Evolutionary conservation across 2,797 vertebrate genomes (phyloP).

Genomic region (Ibycter americanus): DNA sequence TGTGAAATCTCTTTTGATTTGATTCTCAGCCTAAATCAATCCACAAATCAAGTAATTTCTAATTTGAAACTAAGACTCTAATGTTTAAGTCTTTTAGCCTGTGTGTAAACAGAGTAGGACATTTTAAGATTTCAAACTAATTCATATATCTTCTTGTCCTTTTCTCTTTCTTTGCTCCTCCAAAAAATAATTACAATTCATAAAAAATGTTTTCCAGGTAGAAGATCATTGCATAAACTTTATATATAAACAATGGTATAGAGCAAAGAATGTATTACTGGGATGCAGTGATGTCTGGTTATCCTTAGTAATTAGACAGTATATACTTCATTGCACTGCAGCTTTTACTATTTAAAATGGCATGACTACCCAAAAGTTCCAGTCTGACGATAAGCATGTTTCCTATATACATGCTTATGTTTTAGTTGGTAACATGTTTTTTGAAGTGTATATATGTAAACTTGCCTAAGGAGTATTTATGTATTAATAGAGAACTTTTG

Average conservation of each 20-base stretch:
- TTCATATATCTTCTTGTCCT: background rate
- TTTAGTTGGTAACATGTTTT: background rate
- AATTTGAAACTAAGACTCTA: background rate
- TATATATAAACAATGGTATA: background rate
- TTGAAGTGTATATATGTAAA: background rate
- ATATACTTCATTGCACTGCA: background rate
- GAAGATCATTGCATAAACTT: background rate
- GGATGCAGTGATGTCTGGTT: background rate
- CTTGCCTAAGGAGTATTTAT: background rate
- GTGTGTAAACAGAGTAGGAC: background rate
- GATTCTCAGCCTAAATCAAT: background rate
- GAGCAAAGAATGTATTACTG: background rate
- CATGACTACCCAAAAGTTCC: background rate
- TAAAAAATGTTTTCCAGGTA: background rate
- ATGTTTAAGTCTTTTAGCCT: background rate
- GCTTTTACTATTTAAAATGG: background rate
- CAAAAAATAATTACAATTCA: background rate
- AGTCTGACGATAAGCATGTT: background rate
- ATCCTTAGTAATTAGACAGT: background rate
- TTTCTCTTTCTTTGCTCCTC: background rate
- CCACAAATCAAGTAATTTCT: background rate
- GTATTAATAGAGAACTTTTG: background rate
- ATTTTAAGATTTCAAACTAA: background rate
- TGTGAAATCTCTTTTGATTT: background rate
- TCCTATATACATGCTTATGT: background rate